These are phyloP conservation scores for Crossaster papposus DNA, from an alignment of 53 echinoderm and acorn worm species.

Conservation along the genomic window DNA sequence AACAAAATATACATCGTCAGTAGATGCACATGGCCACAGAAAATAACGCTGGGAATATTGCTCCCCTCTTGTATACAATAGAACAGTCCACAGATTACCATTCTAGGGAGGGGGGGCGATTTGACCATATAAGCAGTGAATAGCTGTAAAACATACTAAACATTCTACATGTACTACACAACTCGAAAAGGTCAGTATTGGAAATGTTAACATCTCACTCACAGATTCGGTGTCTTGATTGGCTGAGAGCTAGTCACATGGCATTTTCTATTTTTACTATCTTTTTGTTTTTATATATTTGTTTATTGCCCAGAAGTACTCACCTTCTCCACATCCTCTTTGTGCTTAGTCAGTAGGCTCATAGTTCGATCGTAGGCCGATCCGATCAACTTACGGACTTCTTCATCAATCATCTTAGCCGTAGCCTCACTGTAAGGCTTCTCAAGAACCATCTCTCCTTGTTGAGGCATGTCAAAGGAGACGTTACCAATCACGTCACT, in stretches of 20 bases:
- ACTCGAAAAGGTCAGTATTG: too few species aligned
- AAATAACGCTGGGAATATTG: background rate
- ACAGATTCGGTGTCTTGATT: too few species aligned
- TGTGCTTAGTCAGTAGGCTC: slow-evolving; percentile 74
- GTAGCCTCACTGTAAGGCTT: slow-evolving; percentile 98
- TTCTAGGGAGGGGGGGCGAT: too few species aligned
- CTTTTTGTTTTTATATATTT: too few species aligned
- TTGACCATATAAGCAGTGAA: too few species aligned
- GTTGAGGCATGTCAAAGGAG: slow-evolving; percentile 94
- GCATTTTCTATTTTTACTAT: too few species aligned
- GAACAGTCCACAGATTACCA: too few species aligned
- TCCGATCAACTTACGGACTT: slow-evolving; percentile 80
- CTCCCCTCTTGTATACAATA: background rate
- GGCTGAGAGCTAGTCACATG: too few species aligned
- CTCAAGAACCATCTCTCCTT: slow-evolving; percentile 96
- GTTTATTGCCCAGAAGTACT: background rate
- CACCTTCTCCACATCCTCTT: slow-evolving; percentile 92
- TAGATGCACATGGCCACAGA: background rate
- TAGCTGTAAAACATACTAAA: background rate
- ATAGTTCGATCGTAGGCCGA: slow-evolving; percentile 82
- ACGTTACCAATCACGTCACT: slow-evolving; percentile 95
- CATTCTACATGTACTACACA: too few species aligned
- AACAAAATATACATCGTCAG: background rate
- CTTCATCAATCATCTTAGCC: slow-evolving; percentile 89
- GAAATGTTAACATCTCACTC: too few species aligned